A percentile compares a stretch with the other conserved stretches of the same genome.
These are phyloP conservation scores for Crotalus horridus DNA, from an alignment of 2,113 vertebrate species.

Conservation along the genomic window DNA sequence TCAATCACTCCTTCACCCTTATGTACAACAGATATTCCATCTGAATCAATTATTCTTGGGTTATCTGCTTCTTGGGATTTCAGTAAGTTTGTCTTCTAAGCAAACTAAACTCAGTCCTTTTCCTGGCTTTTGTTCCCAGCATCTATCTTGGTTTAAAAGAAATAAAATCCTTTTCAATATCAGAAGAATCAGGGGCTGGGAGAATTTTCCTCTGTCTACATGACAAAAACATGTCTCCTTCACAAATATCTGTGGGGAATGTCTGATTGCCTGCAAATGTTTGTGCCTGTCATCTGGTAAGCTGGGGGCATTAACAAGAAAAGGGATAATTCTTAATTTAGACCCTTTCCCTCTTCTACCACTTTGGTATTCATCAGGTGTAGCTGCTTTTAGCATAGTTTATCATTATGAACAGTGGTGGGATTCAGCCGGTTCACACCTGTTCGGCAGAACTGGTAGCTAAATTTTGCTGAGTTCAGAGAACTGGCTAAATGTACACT, in stretches of 20 bases:
- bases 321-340: not conserved
- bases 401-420: not conserved
- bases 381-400: not conserved
- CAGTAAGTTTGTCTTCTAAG: not conserved
- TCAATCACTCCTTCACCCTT: not conserved
- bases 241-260: not conserved
- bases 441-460: too few species aligned
- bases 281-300: not conserved
- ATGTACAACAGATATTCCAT: not conserved
- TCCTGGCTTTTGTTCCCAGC: not conserved
- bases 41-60: not conserved
- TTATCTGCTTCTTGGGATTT: not conserved
- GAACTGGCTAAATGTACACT: too few species aligned
- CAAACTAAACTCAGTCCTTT: not conserved
- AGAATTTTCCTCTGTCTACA: not conserved
- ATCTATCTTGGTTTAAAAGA: not conserved
- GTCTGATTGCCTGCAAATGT: not conserved
- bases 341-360: not conserved
- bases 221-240: not conserved
- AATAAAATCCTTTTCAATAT: not conserved
- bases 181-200: not conserved
- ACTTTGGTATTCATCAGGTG: not conserved
- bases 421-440: too few species aligned
- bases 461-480: too few species aligned
- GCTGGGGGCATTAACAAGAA: not conserved